Conservation (phyloP, 2,113 vertebrate genomes). For the Dipodomys spectabilis region DNA sequence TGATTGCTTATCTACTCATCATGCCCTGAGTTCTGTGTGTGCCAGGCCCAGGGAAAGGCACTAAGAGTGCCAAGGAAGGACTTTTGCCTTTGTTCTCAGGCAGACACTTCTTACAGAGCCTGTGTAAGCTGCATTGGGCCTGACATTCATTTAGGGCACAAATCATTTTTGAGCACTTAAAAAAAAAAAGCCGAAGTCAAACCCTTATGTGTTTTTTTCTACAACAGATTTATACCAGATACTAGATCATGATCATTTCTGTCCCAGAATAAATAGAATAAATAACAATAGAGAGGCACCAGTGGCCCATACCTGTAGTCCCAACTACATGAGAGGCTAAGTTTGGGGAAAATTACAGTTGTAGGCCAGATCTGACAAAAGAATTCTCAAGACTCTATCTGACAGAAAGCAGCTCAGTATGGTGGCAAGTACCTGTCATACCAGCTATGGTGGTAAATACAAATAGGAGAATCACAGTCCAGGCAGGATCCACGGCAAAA, state of each 20-base stretch:
- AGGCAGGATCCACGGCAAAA: no score
- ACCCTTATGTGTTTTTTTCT: neutral
- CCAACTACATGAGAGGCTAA: no score
- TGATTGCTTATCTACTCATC: neutral
- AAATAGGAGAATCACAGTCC: no score
- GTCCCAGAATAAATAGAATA: neutral
- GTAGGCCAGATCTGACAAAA: no score
- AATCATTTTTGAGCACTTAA: neutral
- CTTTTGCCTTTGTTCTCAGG: neutral
- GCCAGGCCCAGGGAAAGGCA: neutral
- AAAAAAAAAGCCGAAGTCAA: neutral
- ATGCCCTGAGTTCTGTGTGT: neutral
- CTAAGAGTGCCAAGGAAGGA: no score
- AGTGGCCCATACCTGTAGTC: no score
- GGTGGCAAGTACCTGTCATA: no score
- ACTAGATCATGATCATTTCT: neutral
- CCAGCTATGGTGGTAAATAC: no score
- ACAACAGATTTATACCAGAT: neutral
- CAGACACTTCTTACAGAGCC: neutral
- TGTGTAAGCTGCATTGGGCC: neutral
- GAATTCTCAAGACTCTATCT: no score
- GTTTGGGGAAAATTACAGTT: no score
- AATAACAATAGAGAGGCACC: neutral
- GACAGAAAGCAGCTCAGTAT: no score
- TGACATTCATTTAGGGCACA: neutral